These are phyloP conservation scores for Parnassius orleans DNA, from an alignment of 2,888 invertebrate genomes.

Conservation along the genomic window DNA sequence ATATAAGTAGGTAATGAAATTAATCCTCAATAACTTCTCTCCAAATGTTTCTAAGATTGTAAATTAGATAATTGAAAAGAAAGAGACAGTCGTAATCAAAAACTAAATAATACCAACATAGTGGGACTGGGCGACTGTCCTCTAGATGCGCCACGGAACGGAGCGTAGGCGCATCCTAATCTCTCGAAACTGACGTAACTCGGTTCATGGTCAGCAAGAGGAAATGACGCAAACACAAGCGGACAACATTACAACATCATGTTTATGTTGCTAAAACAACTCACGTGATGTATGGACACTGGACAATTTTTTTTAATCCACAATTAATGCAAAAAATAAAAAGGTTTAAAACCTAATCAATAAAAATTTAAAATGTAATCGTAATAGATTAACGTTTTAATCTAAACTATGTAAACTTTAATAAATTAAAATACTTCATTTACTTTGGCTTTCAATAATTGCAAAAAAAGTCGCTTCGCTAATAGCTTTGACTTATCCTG, in stretches of 20 bases:
- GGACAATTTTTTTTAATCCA: neutral
- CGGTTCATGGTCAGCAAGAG: conserved; percentile 76
- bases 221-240: conserved; percentile 75
- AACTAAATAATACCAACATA: conserved; percentile 6
- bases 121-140: conserved; percentile 47
- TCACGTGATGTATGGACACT: conserved; percentile 41
- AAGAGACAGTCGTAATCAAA: neutral
- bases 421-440: conserved; percentile 2
- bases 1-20: too few species aligned
- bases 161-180: conserved; percentile 65
- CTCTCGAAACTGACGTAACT: conserved; percentile 69
- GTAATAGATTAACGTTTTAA: too few species aligned
- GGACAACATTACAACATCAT: conserved; percentile 59
- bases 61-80: too few species aligned
- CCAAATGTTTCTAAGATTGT: too few species aligned
- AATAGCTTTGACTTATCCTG: conserved; percentile 29
- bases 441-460: conserved; percentile 18
- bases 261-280: conserved; percentile 59
- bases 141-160: conserved; percentile 39
- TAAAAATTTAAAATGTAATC: too few species aligned
- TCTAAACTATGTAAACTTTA: too few species aligned
- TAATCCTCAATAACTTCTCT: too few species aligned
- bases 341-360: too few species aligned
- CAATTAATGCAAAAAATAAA: too few species aligned
- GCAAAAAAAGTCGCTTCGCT: conserved; percentile 29